These are phyloP conservation scores for Chelonia mydas DNA, from an alignment of 2,797 vertebrate genomes.

Conservation along the genomic window DNA sequence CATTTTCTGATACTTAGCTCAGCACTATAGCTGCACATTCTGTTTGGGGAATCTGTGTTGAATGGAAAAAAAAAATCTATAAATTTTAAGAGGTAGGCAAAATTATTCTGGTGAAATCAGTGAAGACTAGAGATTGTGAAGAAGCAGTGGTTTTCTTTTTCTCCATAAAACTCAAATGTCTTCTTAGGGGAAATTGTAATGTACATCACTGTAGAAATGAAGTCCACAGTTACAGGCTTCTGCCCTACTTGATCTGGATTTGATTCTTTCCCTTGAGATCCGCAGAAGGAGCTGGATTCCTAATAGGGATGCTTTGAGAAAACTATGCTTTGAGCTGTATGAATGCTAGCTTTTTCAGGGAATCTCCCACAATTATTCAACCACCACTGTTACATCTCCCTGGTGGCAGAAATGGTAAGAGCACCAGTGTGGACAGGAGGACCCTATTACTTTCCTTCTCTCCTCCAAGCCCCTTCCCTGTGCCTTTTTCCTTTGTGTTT, in stretches of 20 bases:
- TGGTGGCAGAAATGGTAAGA: not conserved
- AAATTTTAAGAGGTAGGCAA: conserved; percentile 27
- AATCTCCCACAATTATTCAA: not conserved
- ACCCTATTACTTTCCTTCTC: not conserved
- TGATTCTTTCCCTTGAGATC: not conserved
- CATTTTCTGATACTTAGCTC: conserved; percentile 63
- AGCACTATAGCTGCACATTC: conserved; percentile 57
- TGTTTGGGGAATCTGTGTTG: conserved; percentile 70
- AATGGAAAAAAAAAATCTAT: conserved; percentile 48
- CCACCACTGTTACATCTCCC: not conserved
- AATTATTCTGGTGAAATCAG: not conserved
- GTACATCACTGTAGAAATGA: not conserved
- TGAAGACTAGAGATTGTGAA: not conserved
- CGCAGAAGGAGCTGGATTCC: not conserved
- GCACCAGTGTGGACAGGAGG: not conserved
- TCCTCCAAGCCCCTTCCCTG: not conserved
- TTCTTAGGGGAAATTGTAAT: not conserved
- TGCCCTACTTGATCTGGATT: not conserved
- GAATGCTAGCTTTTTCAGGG: accelerated
- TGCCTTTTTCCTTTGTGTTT: not conserved
- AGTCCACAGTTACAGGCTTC: not conserved
- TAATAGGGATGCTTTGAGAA: not conserved
- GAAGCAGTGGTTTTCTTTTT: not conserved
- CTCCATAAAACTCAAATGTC: not conserved
- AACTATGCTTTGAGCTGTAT: not conserved